These are phyloP conservation scores for Cyanoderma ruficeps DNA, from an alignment of 2,113 vertebrate genomes.

Conservation along the genomic window DNA sequence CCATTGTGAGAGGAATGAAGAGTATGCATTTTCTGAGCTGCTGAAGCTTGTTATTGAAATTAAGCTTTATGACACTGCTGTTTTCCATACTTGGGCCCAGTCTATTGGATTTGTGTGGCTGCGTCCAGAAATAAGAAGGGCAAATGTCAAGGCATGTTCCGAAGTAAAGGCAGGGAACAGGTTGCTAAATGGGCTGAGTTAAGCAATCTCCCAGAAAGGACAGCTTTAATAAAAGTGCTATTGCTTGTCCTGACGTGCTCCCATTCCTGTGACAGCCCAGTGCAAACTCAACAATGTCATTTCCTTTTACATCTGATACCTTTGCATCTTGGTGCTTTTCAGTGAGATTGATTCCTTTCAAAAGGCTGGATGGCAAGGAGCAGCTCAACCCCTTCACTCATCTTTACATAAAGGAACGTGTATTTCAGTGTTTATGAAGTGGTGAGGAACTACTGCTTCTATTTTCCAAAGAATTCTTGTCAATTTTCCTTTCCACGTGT, in stretches of 20 bases:
- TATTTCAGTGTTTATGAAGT: conserved; percentile 64
- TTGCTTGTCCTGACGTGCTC: conserved; percentile 21
- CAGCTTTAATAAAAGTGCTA: conserved; percentile 41
- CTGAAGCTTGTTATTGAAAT: conserved; percentile 84
- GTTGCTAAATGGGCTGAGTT: conserved; percentile 71
- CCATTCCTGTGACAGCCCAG: neutral
- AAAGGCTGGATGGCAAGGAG: conserved; percentile 47
- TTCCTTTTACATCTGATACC: conserved; percentile 46
- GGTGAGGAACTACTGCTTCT: conserved; percentile 31
- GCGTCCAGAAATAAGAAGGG: conserved; percentile 70
- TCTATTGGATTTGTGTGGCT: conserved; percentile 59
- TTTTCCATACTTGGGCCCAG: conserved; percentile 58
- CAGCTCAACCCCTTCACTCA: conserved; percentile 34
- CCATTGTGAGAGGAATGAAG: conserved; percentile 69
- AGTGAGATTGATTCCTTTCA: conserved; percentile 52
- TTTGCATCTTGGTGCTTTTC: conserved; percentile 51
- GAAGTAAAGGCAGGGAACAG: conserved; percentile 64
- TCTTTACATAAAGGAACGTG: conserved; percentile 61
- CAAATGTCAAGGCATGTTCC: conserved; percentile 61
- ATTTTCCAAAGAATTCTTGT: conserved; percentile 62
- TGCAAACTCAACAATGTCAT: conserved; percentile 3
- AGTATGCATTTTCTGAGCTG: conserved; percentile 79
- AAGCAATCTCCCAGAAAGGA: conserved; percentile 61
- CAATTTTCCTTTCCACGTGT: conserved; percentile 53
- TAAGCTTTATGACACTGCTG: conserved; percentile 82